Conservation (phyloP, 2,797 vertebrate species). For the Erpetoichthys calabaricus region DNA sequence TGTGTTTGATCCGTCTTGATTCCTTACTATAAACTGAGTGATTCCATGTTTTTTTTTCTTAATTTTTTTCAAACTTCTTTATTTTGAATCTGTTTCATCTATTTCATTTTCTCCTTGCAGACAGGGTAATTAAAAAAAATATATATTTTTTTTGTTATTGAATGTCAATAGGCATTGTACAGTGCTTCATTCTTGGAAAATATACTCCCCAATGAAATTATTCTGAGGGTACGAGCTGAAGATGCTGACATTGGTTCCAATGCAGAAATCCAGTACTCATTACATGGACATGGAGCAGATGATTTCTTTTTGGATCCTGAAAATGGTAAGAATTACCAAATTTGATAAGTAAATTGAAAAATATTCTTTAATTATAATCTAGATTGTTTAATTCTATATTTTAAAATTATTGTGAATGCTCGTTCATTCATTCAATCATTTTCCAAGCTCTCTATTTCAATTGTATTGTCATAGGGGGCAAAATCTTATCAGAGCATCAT, state of each 20-base stretch:
- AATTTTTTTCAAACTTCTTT: conserved; percentile 8
- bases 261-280: conserved; percentile 71
- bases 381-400: too few relatives aligned
- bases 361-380: too few relatives aligned
- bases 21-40: too few relatives aligned
- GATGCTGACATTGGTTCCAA: conserved; percentile 75
- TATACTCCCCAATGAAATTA: conserved; percentile 60
- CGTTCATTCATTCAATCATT: too few relatives aligned
- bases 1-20: too few relatives aligned
- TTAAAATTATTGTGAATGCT: too few relatives aligned
- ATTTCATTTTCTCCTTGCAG: background rate
- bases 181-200: conserved; percentile 68
- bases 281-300: conserved; percentile 68
- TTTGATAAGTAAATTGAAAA: too few relatives aligned
- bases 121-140: background rate
- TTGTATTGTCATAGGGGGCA: too few relatives aligned
- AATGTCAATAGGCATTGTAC: conserved; percentile 55
- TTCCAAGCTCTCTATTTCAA: too few relatives aligned
- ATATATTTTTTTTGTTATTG: conserved; percentile 6
- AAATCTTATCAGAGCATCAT: too few relatives aligned
- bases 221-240: conserved; percentile 65
- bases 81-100: conserved; percentile 1
- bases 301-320: conserved; percentile 79
- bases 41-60: background rate
- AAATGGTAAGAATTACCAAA: conserved; percentile 51